phyloP scores from a whole-genome alignment of 30 jellyfish, hydroid and myxozoan species.

The Catostylus mosaicus region DNA sequence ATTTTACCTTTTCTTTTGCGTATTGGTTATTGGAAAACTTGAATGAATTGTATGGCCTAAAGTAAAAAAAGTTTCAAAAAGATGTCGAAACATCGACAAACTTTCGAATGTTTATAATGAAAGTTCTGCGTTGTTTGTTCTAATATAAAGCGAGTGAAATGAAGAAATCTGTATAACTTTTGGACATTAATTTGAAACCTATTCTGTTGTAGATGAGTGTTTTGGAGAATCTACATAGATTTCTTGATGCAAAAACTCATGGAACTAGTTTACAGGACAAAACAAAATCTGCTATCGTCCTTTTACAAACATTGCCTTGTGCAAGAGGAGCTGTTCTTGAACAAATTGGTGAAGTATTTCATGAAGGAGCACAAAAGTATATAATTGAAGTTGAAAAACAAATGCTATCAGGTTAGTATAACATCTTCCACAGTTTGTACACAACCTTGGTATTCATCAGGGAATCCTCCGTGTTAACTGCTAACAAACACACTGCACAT shows the following conservation, averaged over 20 bases:
- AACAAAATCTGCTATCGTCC: conserved; percentile 72
- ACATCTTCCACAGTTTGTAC: no score
- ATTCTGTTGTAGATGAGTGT: conserved; percentile 25
- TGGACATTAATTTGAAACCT: neutral
- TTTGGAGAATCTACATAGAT: conserved; percentile 49
- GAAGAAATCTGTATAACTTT: neutral
- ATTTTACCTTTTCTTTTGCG: no score
- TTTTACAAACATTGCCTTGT: conserved; percentile 84
- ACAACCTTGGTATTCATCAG: no score
- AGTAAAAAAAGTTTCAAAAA: no score
- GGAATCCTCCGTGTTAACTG: no score
- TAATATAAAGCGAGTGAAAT: no score
- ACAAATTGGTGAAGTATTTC: conserved; percentile 89
- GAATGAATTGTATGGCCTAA: no score
- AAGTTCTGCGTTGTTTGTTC: no score
- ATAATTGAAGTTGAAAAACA: conserved; percentile 79
- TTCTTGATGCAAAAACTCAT: conserved; percentile 41
- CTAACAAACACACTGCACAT: no score
- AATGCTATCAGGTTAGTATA: conserved; percentile 61
- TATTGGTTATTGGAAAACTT: no score
- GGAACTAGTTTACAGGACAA: conserved; percentile 64
- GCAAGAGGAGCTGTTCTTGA: conserved; percentile 89
- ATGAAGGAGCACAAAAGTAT: conserved; percentile 78
- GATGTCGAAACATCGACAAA: no score
- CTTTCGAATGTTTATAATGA: no score